Evolutionary conservation across 2,113 vertebrate species (phyloP).

Genomic region (Pangasianodon gigas): DNA sequence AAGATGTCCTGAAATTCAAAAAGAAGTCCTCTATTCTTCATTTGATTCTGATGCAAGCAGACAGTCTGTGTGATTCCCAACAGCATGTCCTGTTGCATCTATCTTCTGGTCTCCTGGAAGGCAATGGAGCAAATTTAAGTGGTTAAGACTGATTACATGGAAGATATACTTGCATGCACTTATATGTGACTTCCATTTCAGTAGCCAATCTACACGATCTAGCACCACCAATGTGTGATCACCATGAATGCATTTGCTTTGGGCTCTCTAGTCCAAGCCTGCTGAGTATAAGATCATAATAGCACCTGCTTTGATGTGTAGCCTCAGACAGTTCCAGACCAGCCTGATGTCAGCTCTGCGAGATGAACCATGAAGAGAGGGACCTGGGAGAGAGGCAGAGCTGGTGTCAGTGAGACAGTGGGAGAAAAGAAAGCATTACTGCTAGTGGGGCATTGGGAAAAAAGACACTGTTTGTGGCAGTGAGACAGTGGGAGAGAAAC

Average conservation of each 20-base stretch:
- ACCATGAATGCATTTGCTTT: background rate
- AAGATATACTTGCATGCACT: background rate
- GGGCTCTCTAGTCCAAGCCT: constrained; percentile 15
- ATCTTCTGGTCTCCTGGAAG: background rate
- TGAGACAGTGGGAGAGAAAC: background rate
- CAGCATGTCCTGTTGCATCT: constrained; percentile 12
- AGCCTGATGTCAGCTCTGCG: constrained; percentile 16
- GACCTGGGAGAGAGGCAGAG: background rate
- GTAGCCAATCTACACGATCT: background rate
- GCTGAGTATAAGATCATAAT: constrained; percentile 27
- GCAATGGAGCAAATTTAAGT: background rate
- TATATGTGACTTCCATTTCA: background rate
- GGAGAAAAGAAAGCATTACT: background rate
- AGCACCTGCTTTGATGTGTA: constrained; percentile 36
- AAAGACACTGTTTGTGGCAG: background rate
- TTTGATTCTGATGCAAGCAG: constrained; percentile 14
- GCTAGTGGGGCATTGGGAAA: background rate
- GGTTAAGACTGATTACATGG: background rate
- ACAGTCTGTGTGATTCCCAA: constrained; percentile 2
- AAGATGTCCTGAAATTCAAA: background rate
- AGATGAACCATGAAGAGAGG: background rate
- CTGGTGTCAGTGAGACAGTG: background rate
- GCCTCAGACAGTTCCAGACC: constrained; percentile 10
- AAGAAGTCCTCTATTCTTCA: background rate
- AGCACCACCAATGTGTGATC: background rate